Percentiles rank a stretch among this genome's conserved stretches.
phyloP scores from a whole-genome alignment of 2,797 vertebrate genomes.

The Philypnodon macrostomus region DNA sequence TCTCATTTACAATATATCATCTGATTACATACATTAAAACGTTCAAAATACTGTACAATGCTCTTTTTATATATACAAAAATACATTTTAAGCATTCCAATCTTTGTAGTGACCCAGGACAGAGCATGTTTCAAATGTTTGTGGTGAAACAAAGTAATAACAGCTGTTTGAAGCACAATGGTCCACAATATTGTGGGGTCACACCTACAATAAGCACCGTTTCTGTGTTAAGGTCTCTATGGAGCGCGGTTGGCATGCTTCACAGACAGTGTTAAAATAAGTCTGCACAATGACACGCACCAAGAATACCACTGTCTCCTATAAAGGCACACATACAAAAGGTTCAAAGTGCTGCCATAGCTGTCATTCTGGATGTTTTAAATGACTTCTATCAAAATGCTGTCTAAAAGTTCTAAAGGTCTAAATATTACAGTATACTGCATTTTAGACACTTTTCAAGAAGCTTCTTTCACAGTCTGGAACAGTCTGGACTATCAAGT shows the following conservation, averaged over 20 bases:
- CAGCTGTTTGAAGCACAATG: constrained; percentile 33
- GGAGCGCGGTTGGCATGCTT: constrained; percentile 15
- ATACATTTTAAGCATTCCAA: neutral
- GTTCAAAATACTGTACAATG: no score
- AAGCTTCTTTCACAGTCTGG: neutral
- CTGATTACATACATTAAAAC: no score
- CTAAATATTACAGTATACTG: no score
- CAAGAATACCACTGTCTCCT: constrained; percentile 15
- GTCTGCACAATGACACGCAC: constrained; percentile 23
- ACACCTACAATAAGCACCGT: constrained; percentile 22
- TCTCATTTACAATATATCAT: constrained; percentile 2
- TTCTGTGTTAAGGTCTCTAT: constrained; percentile 37
- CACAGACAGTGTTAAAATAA: constrained; percentile 51
- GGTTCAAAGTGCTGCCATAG: neutral
- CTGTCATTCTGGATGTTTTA: no score
- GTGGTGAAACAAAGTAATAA: constrained; percentile 19
- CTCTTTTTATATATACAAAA: neutral
- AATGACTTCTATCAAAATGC: no score
- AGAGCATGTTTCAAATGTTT: constrained; percentile 34
- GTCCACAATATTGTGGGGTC: constrained; percentile 17
- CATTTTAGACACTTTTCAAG: neutral
- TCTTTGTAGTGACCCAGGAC: neutral
- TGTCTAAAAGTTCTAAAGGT: no score
- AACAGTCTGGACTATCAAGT: no score
- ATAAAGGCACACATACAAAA: constrained; percentile 19